Percentiles rank a stretch among this genome's conserved stretches.
These are phyloP conservation scores for Electrona antarctica DNA, from an alignment of 2,113 vertebrate species.

Conservation along the genomic window DNA sequence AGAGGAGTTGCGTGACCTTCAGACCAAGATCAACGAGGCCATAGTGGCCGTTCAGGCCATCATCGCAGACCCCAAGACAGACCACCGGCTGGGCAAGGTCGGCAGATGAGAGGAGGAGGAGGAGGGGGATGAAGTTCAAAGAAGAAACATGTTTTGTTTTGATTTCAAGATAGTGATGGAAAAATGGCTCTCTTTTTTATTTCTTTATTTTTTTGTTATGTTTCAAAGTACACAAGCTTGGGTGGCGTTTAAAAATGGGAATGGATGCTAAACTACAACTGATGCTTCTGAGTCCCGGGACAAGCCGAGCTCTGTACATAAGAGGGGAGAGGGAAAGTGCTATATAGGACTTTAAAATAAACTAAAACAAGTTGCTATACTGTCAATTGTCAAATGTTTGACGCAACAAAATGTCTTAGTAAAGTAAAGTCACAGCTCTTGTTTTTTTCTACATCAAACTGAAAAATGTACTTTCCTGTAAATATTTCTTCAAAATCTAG, in stretches of 20 bases:
- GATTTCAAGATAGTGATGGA: constrained; percentile 14
- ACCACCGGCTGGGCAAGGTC: constrained; percentile 96
- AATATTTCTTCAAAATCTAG: too few species aligned
- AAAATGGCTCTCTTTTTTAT: too few species aligned
- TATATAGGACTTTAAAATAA: too few species aligned
- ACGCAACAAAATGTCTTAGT: too few species aligned
- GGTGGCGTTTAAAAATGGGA: neutral
- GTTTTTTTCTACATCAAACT: too few species aligned
- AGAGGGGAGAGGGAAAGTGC: too few species aligned
- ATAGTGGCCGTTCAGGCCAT: constrained; percentile 98
- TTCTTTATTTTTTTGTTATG: neutral
- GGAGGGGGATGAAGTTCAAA: neutral
- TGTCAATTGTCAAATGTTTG: too few species aligned
- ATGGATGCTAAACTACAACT: neutral
- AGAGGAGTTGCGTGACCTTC: constrained; percentile 95
- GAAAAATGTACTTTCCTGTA: too few species aligned
- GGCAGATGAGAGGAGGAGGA: constrained; percentile 85
- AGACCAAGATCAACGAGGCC: constrained; percentile 96
- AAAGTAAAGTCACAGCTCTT: too few species aligned
- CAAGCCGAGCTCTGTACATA: too few species aligned
- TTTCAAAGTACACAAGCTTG: constrained; percentile 9
- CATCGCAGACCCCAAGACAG: constrained; percentile 97
- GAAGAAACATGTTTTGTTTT: constrained; percentile 35
- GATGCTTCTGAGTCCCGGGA: too few species aligned
- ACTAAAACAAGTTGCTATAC: too few species aligned